Evolutionary conservation across 1,140 invertebrate genomes (phyloP).

Genomic region (Protaetia brevitarsis): DNA sequence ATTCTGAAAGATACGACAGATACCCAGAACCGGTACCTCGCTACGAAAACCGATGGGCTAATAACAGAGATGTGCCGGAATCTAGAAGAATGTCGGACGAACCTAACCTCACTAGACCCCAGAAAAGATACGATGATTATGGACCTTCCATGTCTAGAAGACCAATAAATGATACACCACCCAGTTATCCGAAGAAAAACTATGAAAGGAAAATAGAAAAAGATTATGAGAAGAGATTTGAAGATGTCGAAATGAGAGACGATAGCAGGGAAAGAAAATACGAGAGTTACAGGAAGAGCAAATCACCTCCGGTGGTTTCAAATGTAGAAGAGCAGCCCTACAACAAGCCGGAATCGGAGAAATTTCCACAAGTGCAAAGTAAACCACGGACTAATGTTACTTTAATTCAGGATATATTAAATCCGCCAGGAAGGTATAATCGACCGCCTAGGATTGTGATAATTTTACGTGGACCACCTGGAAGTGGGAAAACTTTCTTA

Average conservation of each 20-base stretch:
- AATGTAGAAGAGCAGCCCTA: not conserved
- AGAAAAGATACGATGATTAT: constrained; percentile 20
- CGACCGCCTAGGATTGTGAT: constrained; percentile 82
- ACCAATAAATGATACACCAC: not conserved
- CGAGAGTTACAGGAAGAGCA: not conserved
- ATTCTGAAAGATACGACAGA: constrained; percentile 21
- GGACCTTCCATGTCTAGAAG: not conserved
- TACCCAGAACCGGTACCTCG: not conserved
- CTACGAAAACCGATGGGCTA: not conserved
- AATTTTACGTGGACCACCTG: constrained; percentile 84
- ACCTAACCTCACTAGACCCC: constrained; percentile 14
- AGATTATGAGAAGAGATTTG: not conserved
- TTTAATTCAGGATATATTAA: constrained; percentile 80
- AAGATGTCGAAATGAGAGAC: not conserved
- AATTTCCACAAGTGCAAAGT: not conserved
- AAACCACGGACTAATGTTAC: constrained; percentile 41
- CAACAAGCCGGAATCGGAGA: not conserved
- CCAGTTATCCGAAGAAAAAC: not conserved
- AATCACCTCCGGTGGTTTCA: not conserved
- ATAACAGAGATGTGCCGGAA: constrained; percentile 49
- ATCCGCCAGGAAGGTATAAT: constrained; percentile 66
- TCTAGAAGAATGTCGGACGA: constrained; percentile 44
- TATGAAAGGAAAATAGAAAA: no score
- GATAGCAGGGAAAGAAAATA: not conserved
- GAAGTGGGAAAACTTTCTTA: constrained; percentile 85